Base-by-base conservation (phyloP, 1,140 invertebrate genomes). In the Diabrotica virgifera region DNA sequence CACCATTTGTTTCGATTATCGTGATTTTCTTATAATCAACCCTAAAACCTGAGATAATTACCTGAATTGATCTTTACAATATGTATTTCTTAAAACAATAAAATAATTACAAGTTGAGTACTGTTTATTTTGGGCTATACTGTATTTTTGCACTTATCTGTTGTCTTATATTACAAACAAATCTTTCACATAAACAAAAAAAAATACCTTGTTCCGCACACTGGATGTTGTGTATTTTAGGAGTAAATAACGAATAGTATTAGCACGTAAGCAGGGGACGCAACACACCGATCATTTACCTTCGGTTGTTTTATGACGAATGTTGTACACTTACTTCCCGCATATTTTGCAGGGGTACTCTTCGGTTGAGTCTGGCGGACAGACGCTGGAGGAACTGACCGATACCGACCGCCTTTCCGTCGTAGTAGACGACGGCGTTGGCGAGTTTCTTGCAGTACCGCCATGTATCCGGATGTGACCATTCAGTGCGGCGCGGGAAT, bases 301-400 rank as follows among this genome's bases (percentile, higher is more conserved):
- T 79, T 75, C 71, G 65, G 70, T 73, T 70, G 70, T 59, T 75
- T 72, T 65, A 67, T 71, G 74, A 64, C 73, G 73, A 74, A 72
- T 72, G 78, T 76, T 82, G 81, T 85, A 79, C 82, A 94, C 93
- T 92, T 92, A 96, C 94, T 96, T 96, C 86, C 94, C 94, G 90
- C 95, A 97, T 80, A 97, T 90, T 86, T 95, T 95, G 88, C 95
- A 97, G 75, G 95, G 94, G 82, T 92, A 88, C 78, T 88, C 86
- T 75, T 85, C 86, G 60, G 69, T 73, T 11, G 76, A 71, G 63
- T 77, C 74, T 57, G 74, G 70, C 65, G 77, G 74, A 65, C 76
- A 76, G 52, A 72, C 51, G 52, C 13, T 53, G 35, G 50, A 6
- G 12, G 59, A 52, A 4, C 52, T 35, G 38, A 62, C 57, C 46